A percentile compares a stretch with the other conserved stretches of the same genome.
phyloP scores from a whole-genome alignment of 2,113 vertebrate species.

The Rhabdornis inornatus region DNA sequence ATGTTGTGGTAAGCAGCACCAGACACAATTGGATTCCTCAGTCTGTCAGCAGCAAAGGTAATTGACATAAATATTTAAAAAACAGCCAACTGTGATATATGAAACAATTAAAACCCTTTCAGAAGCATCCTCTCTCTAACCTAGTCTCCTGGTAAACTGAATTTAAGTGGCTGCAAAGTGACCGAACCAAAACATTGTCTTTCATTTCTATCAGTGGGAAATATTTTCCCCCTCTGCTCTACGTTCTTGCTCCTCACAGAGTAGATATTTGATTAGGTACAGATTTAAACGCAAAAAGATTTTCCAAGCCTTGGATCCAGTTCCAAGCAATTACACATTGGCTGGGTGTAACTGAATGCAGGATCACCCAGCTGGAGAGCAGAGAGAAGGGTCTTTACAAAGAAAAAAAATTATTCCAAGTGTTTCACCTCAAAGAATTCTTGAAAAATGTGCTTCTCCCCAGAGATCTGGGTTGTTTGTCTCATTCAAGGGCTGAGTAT shows the following conservation, averaged over 20 bases:
- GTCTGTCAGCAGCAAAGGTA: neutral
- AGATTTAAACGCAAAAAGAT: slow-evolving; percentile 47
- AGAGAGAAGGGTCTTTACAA: slow-evolving; percentile 15
- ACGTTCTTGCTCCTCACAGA: neutral
- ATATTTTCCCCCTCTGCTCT: neutral
- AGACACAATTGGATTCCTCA: neutral
- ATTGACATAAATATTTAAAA: neutral
- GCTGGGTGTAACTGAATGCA: slow-evolving; percentile 36
- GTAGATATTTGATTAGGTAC: slow-evolving; percentile 47
- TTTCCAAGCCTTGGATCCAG: slow-evolving; percentile 23
- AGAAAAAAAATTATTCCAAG: neutral
- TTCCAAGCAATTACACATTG: slow-evolving; percentile 42
- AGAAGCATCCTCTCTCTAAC: neutral
- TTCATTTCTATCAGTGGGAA: neutral
- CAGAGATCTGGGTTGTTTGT: neutral
- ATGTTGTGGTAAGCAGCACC: neutral
- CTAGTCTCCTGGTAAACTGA: neutral
- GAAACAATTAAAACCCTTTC: neutral
- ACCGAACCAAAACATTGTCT: neutral
- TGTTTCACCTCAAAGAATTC: slow-evolving; percentile 34
- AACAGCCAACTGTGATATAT: neutral
- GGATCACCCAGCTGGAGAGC: neutral
- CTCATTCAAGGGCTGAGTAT: neutral
- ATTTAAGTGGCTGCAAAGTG: neutral
- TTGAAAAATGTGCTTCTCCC: slow-evolving; percentile 22